Conservation (phyloP, 2,797 vertebrate species). For the Strix occidentalis region DNA sequence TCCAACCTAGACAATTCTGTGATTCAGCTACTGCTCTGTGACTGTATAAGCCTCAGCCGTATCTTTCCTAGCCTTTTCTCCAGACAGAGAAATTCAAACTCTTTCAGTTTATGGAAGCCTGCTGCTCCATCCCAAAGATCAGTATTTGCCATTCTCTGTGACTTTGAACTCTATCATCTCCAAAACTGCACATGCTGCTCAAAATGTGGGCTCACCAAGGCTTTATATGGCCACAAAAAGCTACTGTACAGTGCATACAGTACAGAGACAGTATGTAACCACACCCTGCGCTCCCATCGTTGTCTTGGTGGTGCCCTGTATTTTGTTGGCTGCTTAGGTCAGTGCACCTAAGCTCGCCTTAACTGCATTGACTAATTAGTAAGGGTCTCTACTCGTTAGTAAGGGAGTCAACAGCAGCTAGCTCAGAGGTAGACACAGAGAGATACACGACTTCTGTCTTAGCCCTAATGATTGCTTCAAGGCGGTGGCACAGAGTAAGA, state of each 20-base stretch:
- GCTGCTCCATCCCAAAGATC: background rate
- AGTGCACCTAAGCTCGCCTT: background rate
- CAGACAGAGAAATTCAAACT: background rate
- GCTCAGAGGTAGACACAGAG: background rate
- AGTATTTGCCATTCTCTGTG: background rate
- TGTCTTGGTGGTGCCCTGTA: background rate
- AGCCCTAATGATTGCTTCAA: background rate
- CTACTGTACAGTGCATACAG: rapidly evolving
- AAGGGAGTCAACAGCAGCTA: background rate
- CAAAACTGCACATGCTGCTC: background rate
- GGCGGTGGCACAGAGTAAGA: too few species aligned
- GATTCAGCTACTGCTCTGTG: too few species aligned
- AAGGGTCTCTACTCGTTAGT: background rate
- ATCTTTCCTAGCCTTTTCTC: background rate
- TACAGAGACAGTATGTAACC: background rate
- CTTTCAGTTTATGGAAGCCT: background rate
- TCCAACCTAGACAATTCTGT: too few species aligned
- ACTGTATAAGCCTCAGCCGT: rapidly evolving
- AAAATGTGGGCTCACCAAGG: background rate
- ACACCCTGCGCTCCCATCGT: rapidly evolving
- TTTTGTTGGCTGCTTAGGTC: background rate
- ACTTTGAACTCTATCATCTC: rapidly evolving
- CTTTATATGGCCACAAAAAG: background rate
- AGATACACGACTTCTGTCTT: background rate
- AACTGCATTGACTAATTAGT: too few species aligned